A percentile compares a stretch with the other conserved stretches of the same genome.
phyloP scores from a whole-genome alignment of 2,797 vertebrate species.

The Selene dorsalis region DNA sequence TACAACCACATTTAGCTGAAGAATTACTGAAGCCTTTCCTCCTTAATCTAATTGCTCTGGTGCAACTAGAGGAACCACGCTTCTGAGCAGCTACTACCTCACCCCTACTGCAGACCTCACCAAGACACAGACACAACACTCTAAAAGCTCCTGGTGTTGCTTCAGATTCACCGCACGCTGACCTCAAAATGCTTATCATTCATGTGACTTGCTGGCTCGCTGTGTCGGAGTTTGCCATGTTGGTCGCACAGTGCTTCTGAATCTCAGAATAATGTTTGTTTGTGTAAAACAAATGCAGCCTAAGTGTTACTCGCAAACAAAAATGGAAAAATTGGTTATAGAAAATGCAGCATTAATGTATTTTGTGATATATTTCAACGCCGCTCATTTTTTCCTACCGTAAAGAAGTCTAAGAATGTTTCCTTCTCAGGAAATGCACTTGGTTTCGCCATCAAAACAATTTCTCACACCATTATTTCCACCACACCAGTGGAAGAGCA shows the following conservation, averaged over 20 bases:
- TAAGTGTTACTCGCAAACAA: background rate
- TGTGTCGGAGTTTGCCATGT: background rate
- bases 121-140: conserved; percentile 12
- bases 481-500: conserved; percentile 6
- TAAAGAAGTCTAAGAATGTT: background rate
- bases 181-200: conserved; percentile 37
- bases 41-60: conserved; percentile 72
- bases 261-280: background rate
- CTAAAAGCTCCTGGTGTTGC: conserved; percentile 14
- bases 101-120: conserved; percentile 38
- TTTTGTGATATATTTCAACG: background rate
- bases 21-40: conserved; percentile 64
- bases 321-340: background rate
- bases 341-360: background rate
- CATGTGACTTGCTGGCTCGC: conserved; percentile 30
- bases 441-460: conserved; percentile 19
- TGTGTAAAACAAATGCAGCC: background rate
- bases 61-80: conserved; percentile 48
- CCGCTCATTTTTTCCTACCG: background rate
- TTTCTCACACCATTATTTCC: conserved; percentile 26
- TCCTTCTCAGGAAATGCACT: conserved; percentile 15
- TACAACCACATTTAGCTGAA: conserved; percentile 61
- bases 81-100: conserved; percentile 33
- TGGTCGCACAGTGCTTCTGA: background rate
- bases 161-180: conserved; percentile 28